These are phyloP conservation scores for Latrodectus hesperus DNA, from an alignment of 2,888 invertebrate genomes.

Conservation along the genomic window DNA sequence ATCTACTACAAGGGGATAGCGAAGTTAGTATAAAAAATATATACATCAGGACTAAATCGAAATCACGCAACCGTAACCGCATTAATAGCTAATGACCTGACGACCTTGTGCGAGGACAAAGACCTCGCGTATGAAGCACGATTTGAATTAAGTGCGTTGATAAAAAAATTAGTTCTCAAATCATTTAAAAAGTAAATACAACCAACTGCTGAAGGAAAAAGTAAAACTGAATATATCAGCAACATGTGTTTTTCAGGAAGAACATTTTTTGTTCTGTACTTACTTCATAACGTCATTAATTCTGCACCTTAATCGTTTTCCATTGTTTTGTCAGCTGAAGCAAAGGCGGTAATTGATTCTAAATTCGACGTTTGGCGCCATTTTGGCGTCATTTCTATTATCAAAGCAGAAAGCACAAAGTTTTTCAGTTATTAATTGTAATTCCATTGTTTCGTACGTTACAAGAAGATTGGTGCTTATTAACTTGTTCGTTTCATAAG, in stretches of 20 bases:
- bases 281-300: slow-evolving; percentile 30
- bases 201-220: neutral
- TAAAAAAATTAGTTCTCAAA: neutral
- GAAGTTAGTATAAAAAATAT: neutral
- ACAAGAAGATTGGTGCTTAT: slow-evolving; percentile 28
- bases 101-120: slow-evolving; percentile 27
- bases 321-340: slow-evolving; percentile 41
- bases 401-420: neutral
- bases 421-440: slow-evolving; percentile 45
- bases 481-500: slow-evolving; percentile 9
- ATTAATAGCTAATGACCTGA: slow-evolving; percentile 33
- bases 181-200: slow-evolving; percentile 17
- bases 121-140: slow-evolving; percentile 7
- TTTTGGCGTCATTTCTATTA: slow-evolving; percentile 1
- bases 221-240: slow-evolving; percentile 15
- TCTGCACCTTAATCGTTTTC: slow-evolving; percentile 55
- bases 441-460: slow-evolving; percentile 16
- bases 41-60: neutral
- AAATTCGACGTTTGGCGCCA: slow-evolving; percentile 51
- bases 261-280: slow-evolving; percentile 6
- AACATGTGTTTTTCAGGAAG: slow-evolving; percentile 26
- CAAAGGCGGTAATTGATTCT: slow-evolving; percentile 42
- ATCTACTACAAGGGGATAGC: too few species aligned
- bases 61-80: slow-evolving; percentile 16
- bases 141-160: slow-evolving; percentile 6